These are phyloP conservation scores for Alca torda DNA, from an alignment of 2,797 vertebrate genomes.

Conservation along the genomic window DNA sequence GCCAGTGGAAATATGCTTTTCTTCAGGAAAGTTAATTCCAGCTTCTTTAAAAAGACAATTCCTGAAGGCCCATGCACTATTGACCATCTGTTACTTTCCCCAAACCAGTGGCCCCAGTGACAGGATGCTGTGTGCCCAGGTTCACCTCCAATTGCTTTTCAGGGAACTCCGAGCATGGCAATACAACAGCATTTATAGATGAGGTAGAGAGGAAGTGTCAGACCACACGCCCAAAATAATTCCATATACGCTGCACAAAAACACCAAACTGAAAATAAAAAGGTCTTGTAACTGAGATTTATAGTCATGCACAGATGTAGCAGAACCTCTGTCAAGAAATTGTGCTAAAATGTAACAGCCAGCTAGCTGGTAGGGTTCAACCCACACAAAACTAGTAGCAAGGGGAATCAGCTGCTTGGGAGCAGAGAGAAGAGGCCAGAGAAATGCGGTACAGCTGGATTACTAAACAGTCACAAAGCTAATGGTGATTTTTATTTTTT, in stretches of 20 bases:
- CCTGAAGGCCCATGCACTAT: neutral
- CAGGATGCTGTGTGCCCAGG: neutral
- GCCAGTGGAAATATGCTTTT: neutral
- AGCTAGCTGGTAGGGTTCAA: neutral
- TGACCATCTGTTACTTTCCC: neutral
- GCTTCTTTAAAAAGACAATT: neutral
- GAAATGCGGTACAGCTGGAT: neutral
- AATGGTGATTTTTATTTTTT: neutral
- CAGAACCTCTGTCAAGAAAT: neutral
- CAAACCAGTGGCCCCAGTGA: neutral
- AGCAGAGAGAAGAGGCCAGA: neutral
- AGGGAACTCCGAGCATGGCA: neutral
- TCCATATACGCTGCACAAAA: neutral
- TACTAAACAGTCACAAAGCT: neutral
- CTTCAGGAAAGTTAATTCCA: neutral
- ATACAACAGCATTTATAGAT: neutral
- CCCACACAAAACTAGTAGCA: neutral
- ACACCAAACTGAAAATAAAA: neutral
- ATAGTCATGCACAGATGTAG: neutral
- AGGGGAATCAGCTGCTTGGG: neutral
- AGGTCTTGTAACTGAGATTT: neutral
- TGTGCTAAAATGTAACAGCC: neutral
- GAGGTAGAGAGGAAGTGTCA: neutral
- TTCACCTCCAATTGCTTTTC: neutral
- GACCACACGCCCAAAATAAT: neutral